These are phyloP conservation scores for Agonopterix subpropinquella DNA, from an alignment of 2,888 invertebrate species.

Conservation along the genomic window DNA sequence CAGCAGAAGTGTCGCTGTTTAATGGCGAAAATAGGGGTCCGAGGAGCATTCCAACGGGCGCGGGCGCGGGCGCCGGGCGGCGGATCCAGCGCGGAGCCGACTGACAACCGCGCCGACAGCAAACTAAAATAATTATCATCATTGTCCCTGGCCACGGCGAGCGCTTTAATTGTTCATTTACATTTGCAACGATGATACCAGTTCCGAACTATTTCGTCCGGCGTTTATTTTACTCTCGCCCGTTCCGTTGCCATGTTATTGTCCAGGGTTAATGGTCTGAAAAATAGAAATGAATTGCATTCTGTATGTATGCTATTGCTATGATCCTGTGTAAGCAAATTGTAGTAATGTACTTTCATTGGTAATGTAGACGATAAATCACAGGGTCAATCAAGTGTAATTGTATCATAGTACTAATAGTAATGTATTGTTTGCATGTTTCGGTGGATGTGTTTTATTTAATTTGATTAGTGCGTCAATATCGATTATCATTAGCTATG, in stretches of 20 bases:
- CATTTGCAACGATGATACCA: conserved; percentile 74
- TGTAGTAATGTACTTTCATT: conserved; percentile 21
- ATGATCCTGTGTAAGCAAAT: too few species aligned
- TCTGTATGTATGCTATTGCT: conserved; percentile 32
- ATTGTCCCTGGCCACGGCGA: conserved; percentile 70
- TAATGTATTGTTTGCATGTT: neutral
- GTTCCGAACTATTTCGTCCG: conserved; percentile 69
- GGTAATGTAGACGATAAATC: conserved; percentile 13
- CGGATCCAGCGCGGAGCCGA: conserved; percentile 31
- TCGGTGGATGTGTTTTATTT: too few species aligned
- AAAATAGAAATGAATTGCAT: conserved; percentile 70
- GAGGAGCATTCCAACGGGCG: conserved; percentile 63
- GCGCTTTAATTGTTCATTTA: conserved; percentile 75
- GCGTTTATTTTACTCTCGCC: conserved; percentile 64
- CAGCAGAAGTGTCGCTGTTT: conserved; percentile 73
- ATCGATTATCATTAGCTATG: too few species aligned
- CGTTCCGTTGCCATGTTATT: conserved; percentile 61
- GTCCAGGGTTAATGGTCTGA: conserved; percentile 69
- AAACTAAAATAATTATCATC: conserved; percentile 76
- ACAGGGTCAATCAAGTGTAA: too few species aligned
- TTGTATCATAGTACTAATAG: too few species aligned
- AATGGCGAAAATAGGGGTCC: conserved; percentile 63
- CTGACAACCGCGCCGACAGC: conserved; percentile 66
- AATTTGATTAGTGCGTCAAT: too few species aligned
- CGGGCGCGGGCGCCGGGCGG: conserved; percentile 36